Evolutionary conservation across 2,888 invertebrate genomes (phyloP).

Genomic region (Apamea crenata): DNA sequence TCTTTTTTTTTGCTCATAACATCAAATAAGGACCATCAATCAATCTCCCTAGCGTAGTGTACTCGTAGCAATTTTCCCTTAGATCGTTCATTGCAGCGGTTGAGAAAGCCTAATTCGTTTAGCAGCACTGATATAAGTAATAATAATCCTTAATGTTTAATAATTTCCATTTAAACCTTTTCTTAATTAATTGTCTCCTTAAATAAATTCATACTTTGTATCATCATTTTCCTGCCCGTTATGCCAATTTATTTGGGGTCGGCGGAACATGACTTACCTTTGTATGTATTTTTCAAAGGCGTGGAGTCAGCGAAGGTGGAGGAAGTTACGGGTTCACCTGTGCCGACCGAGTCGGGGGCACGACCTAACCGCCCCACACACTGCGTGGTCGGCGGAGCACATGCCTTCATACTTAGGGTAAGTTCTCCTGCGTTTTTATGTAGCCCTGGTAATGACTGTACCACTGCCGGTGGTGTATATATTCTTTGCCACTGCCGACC

Average conservation of each 20-base stretch:
- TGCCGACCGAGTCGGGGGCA: slow-evolving; percentile 62
- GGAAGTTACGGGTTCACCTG: slow-evolving; percentile 62
- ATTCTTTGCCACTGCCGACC: no score
- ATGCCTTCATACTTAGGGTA: slow-evolving; percentile 86
- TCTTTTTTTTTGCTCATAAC: no score
- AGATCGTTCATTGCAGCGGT: neutral
- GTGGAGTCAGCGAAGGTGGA: slow-evolving; percentile 74
- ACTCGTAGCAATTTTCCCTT: neutral
- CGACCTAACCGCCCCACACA: slow-evolving; percentile 62
- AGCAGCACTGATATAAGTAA: neutral
- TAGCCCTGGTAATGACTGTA: slow-evolving; percentile 1
- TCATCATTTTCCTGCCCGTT: neutral
- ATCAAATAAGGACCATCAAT: neutral
- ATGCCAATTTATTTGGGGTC: no score
- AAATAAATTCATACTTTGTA: neutral
- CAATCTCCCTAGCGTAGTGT: neutral
- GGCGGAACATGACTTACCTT: neutral
- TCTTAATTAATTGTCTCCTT: neutral
- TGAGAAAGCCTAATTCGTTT: neutral
- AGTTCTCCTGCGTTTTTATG: slow-evolving; percentile 10
- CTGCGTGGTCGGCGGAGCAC: slow-evolving; percentile 87
- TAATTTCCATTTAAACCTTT: neutral
- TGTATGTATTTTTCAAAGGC: slow-evolving; percentile 66
- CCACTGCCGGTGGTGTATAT: no score
- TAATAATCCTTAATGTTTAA: neutral